Conservation (phyloP, 2,113 vertebrate genomes). For the Actenoides lindsayi region DNA sequence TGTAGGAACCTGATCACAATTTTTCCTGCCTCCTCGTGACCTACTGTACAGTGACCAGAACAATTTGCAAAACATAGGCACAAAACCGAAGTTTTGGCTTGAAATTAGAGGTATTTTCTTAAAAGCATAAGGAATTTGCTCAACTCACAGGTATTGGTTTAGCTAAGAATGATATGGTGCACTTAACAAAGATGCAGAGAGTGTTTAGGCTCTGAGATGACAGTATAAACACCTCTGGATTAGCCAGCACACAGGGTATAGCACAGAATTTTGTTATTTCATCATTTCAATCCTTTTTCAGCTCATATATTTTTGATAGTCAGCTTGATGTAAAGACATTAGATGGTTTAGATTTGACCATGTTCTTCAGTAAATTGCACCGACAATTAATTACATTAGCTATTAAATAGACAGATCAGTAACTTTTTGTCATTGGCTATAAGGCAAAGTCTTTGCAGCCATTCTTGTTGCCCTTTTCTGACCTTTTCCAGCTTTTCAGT, state of each 20-base stretch:
- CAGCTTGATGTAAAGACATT: not conserved
- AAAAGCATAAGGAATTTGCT: not conserved
- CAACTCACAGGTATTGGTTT: not conserved
- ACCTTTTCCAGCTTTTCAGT: not conserved
- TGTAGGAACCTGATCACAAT: constrained; percentile 2
- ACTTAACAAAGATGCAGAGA: not conserved
- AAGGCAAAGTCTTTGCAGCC: not conserved
- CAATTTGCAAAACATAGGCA: not conserved
- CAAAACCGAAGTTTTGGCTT: not conserved
- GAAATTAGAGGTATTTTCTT: not conserved
- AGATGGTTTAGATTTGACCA: not conserved
- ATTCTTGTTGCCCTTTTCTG: not conserved
- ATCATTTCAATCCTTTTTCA: not conserved
- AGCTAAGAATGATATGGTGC: not conserved
- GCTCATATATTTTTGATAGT: not conserved
- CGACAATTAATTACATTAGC: not conserved
- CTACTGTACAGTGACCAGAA: not conserved
- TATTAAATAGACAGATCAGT: not conserved
- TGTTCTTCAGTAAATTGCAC: not conserved
- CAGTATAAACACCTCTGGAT: not conserved
- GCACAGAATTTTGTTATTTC: not conserved
- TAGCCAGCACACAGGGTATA: not conserved
- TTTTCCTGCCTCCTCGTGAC: constrained; percentile 23
- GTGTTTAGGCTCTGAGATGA: not conserved
- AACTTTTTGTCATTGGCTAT: not conserved